Percentiles rank a stretch among this genome's conserved stretches.
phyloP scores from a whole-genome alignment of 1,140 invertebrate species.

The Ceratina japonica region DNA sequence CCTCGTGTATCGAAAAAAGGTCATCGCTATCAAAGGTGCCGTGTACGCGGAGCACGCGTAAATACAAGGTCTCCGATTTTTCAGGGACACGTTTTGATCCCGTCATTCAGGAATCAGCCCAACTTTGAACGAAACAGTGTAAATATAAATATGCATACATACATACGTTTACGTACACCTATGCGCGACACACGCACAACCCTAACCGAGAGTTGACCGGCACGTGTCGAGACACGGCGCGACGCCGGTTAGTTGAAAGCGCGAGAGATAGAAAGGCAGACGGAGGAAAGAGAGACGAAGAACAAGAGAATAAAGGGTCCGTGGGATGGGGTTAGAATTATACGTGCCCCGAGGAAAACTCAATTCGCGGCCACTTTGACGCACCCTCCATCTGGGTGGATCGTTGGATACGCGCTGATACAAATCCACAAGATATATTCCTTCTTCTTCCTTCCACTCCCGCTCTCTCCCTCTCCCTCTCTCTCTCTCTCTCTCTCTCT shows the following conservation, averaged over 20 bases:
- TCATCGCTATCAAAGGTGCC: not conserved
- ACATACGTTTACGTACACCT: not conserved
- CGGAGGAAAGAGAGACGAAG: constrained; percentile 34
- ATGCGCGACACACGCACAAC: constrained; percentile 3
- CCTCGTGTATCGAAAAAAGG: constrained; percentile 2
- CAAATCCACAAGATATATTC: constrained; percentile 55
- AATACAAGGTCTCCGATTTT: constrained; percentile 4
- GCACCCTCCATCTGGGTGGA: constrained; percentile 56
- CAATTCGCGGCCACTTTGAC: constrained; percentile 71
- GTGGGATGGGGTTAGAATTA: constrained; percentile 47
- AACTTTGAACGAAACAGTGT: constrained; percentile 10
- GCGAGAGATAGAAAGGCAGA: constrained; percentile 29
- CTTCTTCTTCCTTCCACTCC: constrained; percentile 46
- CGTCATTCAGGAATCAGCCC: constrained; percentile 16
- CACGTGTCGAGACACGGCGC: constrained; percentile 39
- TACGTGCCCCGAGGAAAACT: constrained; percentile 63
- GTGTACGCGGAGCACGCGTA: not conserved
- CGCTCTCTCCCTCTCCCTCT: constrained; percentile 5
- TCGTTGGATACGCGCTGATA: constrained; percentile 61
- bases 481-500: constrained; percentile 2
- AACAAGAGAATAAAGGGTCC: constrained; percentile 20
- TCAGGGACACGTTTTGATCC: constrained; percentile 31
- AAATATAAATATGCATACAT: constrained; percentile 32
- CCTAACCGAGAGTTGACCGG: constrained; percentile 37
- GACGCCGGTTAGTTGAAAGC: constrained; percentile 32